phyloP scores from a whole-genome alignment of 2,888 invertebrate species.

The Pinctada fucata region DNA sequence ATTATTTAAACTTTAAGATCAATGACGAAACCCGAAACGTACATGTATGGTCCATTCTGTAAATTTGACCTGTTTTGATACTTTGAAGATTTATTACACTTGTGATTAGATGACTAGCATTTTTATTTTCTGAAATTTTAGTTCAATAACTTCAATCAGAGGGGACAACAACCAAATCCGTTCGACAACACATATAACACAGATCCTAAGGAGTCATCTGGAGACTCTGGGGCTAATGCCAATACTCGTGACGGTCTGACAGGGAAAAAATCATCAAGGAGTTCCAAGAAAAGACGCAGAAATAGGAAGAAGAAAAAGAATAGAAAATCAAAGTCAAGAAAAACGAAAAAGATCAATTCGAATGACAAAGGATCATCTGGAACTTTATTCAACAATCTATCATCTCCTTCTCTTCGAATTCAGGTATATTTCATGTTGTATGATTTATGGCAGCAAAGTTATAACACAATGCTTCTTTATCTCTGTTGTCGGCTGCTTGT shows the following conservation, averaged over 20 bases:
- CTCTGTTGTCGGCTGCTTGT: too few species aligned
- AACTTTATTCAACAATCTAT: not conserved
- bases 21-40: too few species aligned
- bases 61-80: too few species aligned
- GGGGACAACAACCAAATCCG: conserved; percentile 32
- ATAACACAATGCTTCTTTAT: too few species aligned
- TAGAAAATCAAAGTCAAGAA: conserved; percentile 41
- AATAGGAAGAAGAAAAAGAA: conserved; percentile 48
- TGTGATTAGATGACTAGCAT: too few species aligned
- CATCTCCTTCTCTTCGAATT: conserved; percentile 30
- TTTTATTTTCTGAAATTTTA: not conserved
- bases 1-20: too few species aligned
- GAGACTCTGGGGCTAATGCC: not conserved
- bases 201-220: conserved; percentile 42
- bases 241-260: conserved; percentile 1
- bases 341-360: conserved; percentile 19
- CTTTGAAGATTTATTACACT: too few species aligned
- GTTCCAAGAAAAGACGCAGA: conserved; percentile 36
- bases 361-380: not conserved
- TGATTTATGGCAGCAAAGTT: not conserved
- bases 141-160: conserved; percentile 12
- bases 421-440: conserved; percentile 20
- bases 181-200: conserved; percentile 58
- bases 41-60: too few species aligned
- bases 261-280: conserved; percentile 19